phyloP scores from a whole-genome alignment of 2,797 vertebrate species.

The Pelochelys cantorii region DNA sequence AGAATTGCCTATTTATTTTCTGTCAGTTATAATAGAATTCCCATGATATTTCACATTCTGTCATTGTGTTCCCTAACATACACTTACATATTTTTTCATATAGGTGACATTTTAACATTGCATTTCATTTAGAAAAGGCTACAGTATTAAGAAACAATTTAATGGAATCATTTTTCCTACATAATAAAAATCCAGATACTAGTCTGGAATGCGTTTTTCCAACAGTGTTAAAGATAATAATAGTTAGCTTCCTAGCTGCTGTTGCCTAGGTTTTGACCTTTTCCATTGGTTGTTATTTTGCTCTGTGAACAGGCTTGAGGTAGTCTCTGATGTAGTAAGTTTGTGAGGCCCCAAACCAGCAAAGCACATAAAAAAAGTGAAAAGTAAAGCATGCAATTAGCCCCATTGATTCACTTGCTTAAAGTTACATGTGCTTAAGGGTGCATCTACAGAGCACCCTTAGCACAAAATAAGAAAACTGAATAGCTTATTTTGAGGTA shows the following conservation, averaged over 20 bases:
- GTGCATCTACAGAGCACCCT: too few species aligned
- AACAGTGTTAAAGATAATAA: conserved; percentile 57
- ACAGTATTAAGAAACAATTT: conserved; percentile 66
- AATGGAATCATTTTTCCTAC: conserved; percentile 62
- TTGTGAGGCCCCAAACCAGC: not conserved
- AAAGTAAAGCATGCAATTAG: not conserved
- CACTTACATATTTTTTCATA: conserved; percentile 53
- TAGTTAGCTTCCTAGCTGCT: conserved; percentile 46
- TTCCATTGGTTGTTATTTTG: conserved; percentile 41
- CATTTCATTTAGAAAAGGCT: conserved; percentile 68
- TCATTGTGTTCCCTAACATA: conserved; percentile 61
- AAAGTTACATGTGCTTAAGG: not conserved
- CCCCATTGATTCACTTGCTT: not conserved
- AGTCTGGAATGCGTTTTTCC: conserved; percentile 65
- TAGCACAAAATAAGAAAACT: too few species aligned
- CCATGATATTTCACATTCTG: conserved; percentile 63
- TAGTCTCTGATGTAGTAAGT: conserved; percentile 28
- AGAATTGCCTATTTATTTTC: conserved; percentile 72
- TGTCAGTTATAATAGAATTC: conserved; percentile 63
- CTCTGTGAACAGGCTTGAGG: conserved; percentile 4
- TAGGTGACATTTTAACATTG: conserved; percentile 67
- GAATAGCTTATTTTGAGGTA: too few species aligned
- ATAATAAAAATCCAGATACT: conserved; percentile 71
- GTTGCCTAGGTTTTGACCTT: conserved; percentile 54
- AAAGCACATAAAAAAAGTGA: not conserved